Conservation (phyloP, 2,113 vertebrate species). For the Arothron firmamentum region DNA sequence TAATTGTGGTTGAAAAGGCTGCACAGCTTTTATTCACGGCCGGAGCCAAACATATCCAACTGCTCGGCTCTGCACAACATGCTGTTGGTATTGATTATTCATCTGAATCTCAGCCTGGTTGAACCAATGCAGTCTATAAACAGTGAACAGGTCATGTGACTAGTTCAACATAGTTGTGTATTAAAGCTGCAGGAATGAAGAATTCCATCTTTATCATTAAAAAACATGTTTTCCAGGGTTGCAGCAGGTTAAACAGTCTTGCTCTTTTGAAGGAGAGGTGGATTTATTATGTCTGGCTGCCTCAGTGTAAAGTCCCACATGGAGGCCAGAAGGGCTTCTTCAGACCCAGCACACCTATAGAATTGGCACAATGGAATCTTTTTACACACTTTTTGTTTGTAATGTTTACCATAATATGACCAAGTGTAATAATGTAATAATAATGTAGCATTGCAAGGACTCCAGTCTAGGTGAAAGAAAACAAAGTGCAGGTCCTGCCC, state of each 20-base stretch:
- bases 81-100: background rate
- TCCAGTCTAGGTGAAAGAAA: conserved; percentile 31
- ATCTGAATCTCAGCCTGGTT: too few relatives aligned
- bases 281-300: conserved; percentile 5
- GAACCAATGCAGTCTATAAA: too few relatives aligned
- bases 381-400: too few relatives aligned
- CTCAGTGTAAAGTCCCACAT: conserved; percentile 25
- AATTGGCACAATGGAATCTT: background rate
- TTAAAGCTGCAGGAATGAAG: too few relatives aligned
- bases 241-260: background rate
- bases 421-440: conserved; percentile 7
- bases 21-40: background rate
- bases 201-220: too few relatives aligned
- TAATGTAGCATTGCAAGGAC: conserved; percentile 19
- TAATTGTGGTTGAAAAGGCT: background rate
- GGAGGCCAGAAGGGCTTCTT: conserved; percentile 13
- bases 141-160: too few relatives aligned
- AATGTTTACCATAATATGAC: background rate
- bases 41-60: background rate
- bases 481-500: conserved; percentile 32
- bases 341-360: conserved; percentile 8
- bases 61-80: background rate
- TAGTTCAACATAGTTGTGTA: too few relatives aligned
- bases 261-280: conserved; percentile 22
- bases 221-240: too few relatives aligned